A percentile compares a stretch with the other conserved stretches of the same genome.
Evolutionary conservation across 2,888 invertebrate species (phyloP).

Genomic region (Enoplolaimus lenunculus): DNA sequence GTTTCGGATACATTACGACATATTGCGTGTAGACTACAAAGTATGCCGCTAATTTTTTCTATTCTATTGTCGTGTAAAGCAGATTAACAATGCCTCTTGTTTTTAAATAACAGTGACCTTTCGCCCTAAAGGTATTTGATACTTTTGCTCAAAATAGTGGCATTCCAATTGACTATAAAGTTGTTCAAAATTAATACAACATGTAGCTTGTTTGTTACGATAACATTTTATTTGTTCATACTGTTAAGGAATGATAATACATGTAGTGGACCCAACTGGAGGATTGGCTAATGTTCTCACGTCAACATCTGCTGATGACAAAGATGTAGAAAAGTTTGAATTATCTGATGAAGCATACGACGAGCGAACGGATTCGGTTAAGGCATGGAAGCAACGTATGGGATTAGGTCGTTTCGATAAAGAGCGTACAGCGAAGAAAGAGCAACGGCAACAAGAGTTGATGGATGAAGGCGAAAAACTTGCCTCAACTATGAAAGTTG

Average conservation of each 20-base stretch:
- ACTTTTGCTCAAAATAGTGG: no score
- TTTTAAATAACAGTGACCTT: no score
- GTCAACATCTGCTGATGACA: background rate
- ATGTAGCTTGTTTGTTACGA: no score
- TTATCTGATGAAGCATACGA: background rate
- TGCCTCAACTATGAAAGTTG: background rate
- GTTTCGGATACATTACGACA: no score
- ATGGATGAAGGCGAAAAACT: background rate
- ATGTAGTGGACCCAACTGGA: constrained; percentile 40
- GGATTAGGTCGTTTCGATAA: background rate
- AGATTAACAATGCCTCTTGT: no score
- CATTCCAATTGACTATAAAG: no score
- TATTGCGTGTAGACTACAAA: no score
- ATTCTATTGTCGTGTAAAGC: no score
- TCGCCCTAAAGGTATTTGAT: no score
- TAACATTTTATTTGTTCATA: no score
- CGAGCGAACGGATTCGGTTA: background rate
- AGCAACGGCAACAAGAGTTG: background rate
- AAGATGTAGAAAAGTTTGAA: background rate
- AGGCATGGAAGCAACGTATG: background rate
- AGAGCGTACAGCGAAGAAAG: background rate
- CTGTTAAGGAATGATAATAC: constrained; percentile 52
- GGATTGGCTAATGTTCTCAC: background rate
- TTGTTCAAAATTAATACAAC: no score
- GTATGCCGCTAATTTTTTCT: no score